phyloP scores from a whole-genome alignment of 2,888 invertebrate genomes.

The Platycheirus rosarum region DNA sequence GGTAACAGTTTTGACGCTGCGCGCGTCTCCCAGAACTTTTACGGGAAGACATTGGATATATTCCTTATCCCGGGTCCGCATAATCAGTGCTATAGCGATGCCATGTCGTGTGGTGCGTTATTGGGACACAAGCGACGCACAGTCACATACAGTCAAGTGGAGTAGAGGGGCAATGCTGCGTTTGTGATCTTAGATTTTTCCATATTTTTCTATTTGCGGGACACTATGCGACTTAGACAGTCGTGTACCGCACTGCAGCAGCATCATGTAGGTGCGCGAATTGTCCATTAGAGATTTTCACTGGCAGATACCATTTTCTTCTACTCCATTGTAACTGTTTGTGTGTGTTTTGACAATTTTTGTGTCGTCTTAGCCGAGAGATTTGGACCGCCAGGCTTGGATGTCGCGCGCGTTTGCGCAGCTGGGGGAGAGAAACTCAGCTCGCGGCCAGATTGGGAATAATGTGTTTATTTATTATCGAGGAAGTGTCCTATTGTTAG shows the following conservation, averaged over 20 bases:
- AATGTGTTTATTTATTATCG: conserved; percentile 76
- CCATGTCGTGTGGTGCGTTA: conserved; percentile 71
- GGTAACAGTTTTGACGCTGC: conserved; percentile 57
- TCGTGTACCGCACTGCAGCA: conserved; percentile 22
- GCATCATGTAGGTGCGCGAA: conserved; percentile 68
- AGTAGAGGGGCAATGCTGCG: conserved; percentile 39
- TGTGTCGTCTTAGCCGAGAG: conserved; percentile 37
- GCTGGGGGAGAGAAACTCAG: conserved; percentile 49
- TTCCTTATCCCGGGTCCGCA: conserved; percentile 66
- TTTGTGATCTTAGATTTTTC: conserved; percentile 73
- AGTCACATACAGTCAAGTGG: not conserved
- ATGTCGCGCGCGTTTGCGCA: conserved; percentile 1
- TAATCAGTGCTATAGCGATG: conserved; percentile 68
- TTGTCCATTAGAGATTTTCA: conserved; percentile 70
- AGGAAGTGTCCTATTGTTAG: conserved; percentile 75
- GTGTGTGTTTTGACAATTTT: conserved; percentile 74
- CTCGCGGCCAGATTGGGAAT: conserved; percentile 74
- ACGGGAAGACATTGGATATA: conserved; percentile 39
- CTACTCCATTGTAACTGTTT: conserved; percentile 53
- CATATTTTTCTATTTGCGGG: conserved; percentile 70
- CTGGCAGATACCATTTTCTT: conserved; percentile 68
- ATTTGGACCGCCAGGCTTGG: conserved; percentile 32
- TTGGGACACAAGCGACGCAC: conserved; percentile 71
- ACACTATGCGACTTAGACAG: conserved; percentile 44
- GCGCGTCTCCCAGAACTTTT: conserved; percentile 18